phyloP scores from a whole-genome alignment of 2,113 vertebrate genomes.

The Thunnus maccoyii region DNA sequence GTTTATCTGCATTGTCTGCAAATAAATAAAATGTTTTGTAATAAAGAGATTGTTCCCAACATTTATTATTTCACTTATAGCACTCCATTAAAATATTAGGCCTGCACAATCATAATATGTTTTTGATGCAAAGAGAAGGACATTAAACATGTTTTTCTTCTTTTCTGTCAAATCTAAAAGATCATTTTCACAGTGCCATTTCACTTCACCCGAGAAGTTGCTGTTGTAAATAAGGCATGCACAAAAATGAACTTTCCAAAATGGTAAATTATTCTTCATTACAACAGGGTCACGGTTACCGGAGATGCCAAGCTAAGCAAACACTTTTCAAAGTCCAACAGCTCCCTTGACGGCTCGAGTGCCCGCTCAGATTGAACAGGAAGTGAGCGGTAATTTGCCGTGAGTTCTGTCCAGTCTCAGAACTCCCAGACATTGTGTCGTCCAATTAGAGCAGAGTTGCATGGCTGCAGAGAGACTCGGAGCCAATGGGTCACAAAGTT shows the following conservation, averaged over 20 bases:
- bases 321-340: slow-evolving; percentile 81
- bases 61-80: neutral
- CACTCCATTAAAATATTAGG: neutral
- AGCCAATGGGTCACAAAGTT: slow-evolving; percentile 76
- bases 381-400: slow-evolving; percentile 82
- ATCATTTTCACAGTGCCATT: slow-evolving; percentile 44
- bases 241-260: slow-evolving; percentile 61
- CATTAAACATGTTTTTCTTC: slow-evolving; percentile 24
- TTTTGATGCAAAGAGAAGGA: neutral
- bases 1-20: neutral
- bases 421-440: slow-evolving; percentile 78
- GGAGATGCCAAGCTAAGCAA: slow-evolving; percentile 81
- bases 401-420: slow-evolving; percentile 82
- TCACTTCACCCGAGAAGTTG: slow-evolving; percentile 49
- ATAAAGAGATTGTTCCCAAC: neutral
- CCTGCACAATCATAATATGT: neutral
- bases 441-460: slow-evolving; percentile 77
- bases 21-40: neutral
- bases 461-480: slow-evolving; percentile 57
- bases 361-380: slow-evolving; percentile 78
- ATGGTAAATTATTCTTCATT: slow-evolving; percentile 76
- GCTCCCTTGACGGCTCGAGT: slow-evolving; percentile 76
- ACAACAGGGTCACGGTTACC: slow-evolving; percentile 70
- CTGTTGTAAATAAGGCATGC: slow-evolving; percentile 70
- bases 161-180: slow-evolving; percentile 9